Evolutionary conservation across 2,888 invertebrate genomes (phyloP).

Genomic region (Cephus spinipes): DNA sequence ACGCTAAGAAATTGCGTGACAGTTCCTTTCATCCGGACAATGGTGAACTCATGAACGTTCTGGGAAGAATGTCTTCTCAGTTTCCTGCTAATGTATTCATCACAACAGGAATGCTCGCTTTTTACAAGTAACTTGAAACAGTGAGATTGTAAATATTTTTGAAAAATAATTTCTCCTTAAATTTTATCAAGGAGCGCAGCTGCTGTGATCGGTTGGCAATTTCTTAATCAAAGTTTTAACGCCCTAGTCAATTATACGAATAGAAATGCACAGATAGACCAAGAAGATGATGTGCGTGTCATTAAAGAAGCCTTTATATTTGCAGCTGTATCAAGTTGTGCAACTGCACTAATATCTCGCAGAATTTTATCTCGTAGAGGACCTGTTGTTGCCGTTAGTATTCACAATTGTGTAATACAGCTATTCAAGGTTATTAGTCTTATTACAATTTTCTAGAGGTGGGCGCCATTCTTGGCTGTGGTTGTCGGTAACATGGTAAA

Average conservation of each 20-base stretch:
- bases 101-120: constrained; percentile 39
- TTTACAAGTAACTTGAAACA: constrained; percentile 36
- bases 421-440: not conserved
- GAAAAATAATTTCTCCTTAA: not conserved
- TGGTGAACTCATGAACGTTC: constrained; percentile 34
- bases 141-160: not conserved
- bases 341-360: constrained; percentile 30
- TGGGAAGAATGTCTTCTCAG: constrained; percentile 43
- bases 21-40: constrained; percentile 45
- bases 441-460: constrained; percentile 27
- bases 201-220: constrained; percentile 30
- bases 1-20: constrained; percentile 41
- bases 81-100: constrained; percentile 32
- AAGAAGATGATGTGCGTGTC: constrained; percentile 11
- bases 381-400: constrained; percentile 31
- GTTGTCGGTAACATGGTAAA: constrained; percentile 39
- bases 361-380: constrained; percentile 30
- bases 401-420: not conserved
- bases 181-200: constrained; percentile 25
- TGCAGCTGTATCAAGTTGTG: constrained; percentile 36
- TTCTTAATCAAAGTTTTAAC: constrained; percentile 38
- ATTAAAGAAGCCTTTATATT: constrained; percentile 33
- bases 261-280: constrained; percentile 29
- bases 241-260: constrained; percentile 43
- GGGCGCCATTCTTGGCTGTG: constrained; percentile 39